Base-by-base conservation (phyloP, 2,888 invertebrate genomes). In the Tetranychus piercei region DNA sequence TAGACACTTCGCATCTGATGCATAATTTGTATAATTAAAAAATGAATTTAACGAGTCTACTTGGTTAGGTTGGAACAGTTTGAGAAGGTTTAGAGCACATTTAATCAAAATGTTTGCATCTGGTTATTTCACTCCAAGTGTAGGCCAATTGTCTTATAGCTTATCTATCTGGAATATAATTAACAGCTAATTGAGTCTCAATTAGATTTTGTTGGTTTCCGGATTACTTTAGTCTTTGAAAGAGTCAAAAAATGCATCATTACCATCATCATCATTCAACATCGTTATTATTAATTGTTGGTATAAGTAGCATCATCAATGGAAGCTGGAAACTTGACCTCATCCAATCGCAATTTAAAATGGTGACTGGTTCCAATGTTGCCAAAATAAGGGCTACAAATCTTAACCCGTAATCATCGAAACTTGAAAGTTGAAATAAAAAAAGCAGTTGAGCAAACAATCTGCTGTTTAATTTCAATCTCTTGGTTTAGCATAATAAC, bases 361-460 rank as follows among this genome's bases (percentile, higher is more conserved):
- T 55, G 55, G 55, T 55, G 55, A 55, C 55, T 55, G 55, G 55
- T 55, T 55, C 55, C 55, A 55, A 55, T 55, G 55, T 55, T 55
- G 15, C 55, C 55, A 15, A 55, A 9, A 15, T 55, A 15, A 55
- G 55, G 55, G 55, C 55, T 55, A 55, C 1, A 15, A 9, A 55
- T 55, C 55, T 55, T 55, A 55, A 55, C 55, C 55, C 55, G 11
- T 55, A 55, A 55, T 55, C 55, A 55, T 55, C 55, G 55, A 55
- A 15, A 55, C 34, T 34, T 55, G 15, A 55, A 15, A 55, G 11
- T 55, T 55, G 55, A 55, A 15, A 15, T 55, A 55, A 55, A 9
- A 15, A 55, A 15, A 55, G 1, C 9, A 55, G 9, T 55, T 55
- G 15, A 55, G 55, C 7, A 55, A 55, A 55, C 55, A 55, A 55